phyloP scores from a whole-genome alignment of 2,797 vertebrate species.

The Liparis tanakae region DNA sequence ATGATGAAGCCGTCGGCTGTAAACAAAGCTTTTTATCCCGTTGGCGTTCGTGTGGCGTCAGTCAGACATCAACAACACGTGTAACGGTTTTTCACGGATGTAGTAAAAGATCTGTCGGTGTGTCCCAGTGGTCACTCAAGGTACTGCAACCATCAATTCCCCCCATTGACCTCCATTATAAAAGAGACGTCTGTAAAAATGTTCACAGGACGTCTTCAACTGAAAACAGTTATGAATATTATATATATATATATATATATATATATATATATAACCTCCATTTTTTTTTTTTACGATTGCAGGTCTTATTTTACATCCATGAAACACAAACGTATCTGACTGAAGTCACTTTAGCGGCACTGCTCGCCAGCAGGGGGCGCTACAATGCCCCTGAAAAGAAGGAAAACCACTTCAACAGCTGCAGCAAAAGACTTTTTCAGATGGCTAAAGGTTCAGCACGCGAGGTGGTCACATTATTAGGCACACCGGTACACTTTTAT shows the following conservation, averaged over 20 bases:
- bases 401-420: constrained; percentile 6
- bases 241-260: not conserved
- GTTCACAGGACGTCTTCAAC: not conserved
- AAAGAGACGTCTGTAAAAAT: not conserved
- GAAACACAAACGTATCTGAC: constrained; percentile 10
- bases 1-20: not conserved
- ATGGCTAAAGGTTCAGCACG: not conserved
- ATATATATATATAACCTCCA: not conserved
- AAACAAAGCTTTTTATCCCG: not conserved
- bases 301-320: constrained; percentile 28
- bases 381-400: not conserved
- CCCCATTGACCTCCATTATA: not conserved
- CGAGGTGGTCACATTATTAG: constrained; percentile 2
- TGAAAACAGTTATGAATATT: not conserved
- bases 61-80: not conserved
- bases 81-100: not conserved
- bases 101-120: not conserved
- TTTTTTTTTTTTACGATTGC: too few relatives aligned
- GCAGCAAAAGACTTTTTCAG: constrained; percentile 8
- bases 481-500: constrained; percentile 3
- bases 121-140: not conserved
- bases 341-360: not conserved
- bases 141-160: not conserved
- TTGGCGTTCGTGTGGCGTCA: not conserved
- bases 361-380: constrained; percentile 22